A percentile compares a stretch with the other conserved stretches of the same genome.
These are phyloP conservation scores for Lithobates sylvaticus DNA, from an alignment of 2,797 vertebrate genomes.

Conservation along the genomic window DNA sequence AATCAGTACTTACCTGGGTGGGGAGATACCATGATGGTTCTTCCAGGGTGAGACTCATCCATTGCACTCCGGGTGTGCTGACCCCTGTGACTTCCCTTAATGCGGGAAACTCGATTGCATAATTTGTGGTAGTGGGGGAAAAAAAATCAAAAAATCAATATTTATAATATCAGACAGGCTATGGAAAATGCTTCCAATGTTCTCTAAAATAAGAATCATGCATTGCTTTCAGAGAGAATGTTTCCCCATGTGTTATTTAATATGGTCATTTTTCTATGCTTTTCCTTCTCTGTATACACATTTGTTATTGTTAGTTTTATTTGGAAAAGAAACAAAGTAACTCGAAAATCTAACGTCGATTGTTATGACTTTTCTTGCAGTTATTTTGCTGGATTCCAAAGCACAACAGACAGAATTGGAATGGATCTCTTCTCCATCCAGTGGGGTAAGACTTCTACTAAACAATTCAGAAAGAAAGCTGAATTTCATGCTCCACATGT, in stretches of 20 bases:
- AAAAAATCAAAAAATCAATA: not conserved
- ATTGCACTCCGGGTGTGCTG: too few relatives aligned
- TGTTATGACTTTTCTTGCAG: conserved; percentile 75
- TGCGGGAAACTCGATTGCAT: too few relatives aligned
- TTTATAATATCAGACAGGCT: not conserved
- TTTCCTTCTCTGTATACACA: not conserved
- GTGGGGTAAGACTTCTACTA: conserved; percentile 86
- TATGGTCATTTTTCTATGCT: not conserved
- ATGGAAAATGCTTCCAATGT: not conserved
- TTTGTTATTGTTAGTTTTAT: not conserved
- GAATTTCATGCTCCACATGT: conserved; percentile 15
- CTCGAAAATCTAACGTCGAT: conserved; percentile 21
- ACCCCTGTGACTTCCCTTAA: too few relatives aligned
- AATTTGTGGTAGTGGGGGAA: too few relatives aligned
- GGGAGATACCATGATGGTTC: too few relatives aligned
- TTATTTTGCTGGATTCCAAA: conserved; percentile 98
- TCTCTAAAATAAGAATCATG: not conserved
- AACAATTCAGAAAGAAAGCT: conserved; percentile 45
- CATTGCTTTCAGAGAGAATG: not conserved
- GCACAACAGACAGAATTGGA: conserved; percentile 99
- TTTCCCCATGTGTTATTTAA: not conserved
- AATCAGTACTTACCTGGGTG: not conserved
- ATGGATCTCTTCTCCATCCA: conserved; percentile 98
- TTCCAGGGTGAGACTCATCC: too few relatives aligned
- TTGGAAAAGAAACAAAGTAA: not conserved